Evolutionary conservation across 2,113 vertebrate genomes (phyloP).

Genomic region (Percopsis transmontana): DNA sequence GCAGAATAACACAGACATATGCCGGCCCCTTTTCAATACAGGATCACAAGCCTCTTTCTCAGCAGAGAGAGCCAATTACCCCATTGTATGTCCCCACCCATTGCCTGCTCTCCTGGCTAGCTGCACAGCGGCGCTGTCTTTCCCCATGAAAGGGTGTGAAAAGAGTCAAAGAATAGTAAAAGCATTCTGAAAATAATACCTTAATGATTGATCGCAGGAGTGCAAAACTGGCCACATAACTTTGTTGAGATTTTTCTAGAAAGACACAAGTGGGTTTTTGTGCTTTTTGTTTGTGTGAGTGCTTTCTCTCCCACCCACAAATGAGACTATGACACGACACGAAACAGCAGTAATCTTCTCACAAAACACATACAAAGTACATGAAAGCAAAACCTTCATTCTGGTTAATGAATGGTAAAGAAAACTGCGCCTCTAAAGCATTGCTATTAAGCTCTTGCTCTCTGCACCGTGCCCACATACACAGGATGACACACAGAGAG

Average conservation of each 20-base stretch:
- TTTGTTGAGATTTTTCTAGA: background rate
- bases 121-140: background rate
- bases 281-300: conserved; percentile 2
- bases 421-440: background rate
- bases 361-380: too few relatives aligned
- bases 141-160: conserved; percentile 13
- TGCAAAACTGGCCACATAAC: background rate
- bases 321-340: background rate
- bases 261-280: background rate
- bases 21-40: conserved; percentile 37
- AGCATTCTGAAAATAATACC: background rate
- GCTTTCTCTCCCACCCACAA: background rate
- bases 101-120: conserved; percentile 21
- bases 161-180: conserved; percentile 7
- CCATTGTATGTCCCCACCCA: conserved; percentile 35
- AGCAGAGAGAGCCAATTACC: conserved; percentile 65
- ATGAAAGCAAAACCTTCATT: too few relatives aligned
- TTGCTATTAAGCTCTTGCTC: background rate
- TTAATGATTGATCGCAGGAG: background rate
- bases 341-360: too few relatives aligned
- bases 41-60: conserved; percentile 42
- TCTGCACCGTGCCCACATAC: background rate
- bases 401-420: too few relatives aligned
- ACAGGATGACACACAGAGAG: background rate
- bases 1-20: conserved; percentile 55